Evolutionary conservation across 2,113 vertebrate genomes (phyloP).

Genomic region (Scophthalmus maximus): DNA sequence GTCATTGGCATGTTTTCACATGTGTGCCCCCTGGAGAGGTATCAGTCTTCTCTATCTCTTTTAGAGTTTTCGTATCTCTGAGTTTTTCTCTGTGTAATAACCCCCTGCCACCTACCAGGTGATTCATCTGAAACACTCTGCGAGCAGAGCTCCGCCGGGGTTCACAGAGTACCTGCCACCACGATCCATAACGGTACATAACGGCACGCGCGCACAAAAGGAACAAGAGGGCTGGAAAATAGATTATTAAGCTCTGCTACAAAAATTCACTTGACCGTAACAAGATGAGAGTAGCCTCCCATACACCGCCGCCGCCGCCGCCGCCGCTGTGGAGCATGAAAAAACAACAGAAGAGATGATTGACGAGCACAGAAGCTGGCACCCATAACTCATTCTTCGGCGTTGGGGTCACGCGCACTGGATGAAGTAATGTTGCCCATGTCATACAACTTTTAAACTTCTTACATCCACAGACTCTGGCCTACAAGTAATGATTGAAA

Average conservation of each 20-base stretch:
- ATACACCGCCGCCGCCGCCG: not conserved
- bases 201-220: constrained; percentile 37
- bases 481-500: not conserved
- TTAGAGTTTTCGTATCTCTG: constrained; percentile 68
- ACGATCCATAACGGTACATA: constrained; percentile 53
- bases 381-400: not conserved
- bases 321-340: constrained; percentile 23
- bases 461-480: not conserved
- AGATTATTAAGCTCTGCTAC: constrained; percentile 54
- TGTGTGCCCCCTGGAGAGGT: constrained; percentile 55
- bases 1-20: constrained; percentile 71
- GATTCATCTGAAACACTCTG: constrained; percentile 71
- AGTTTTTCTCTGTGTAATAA: constrained; percentile 79
- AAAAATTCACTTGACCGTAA: constrained; percentile 55
- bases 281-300: constrained; percentile 50
- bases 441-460: not conserved
- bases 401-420: constrained; percentile 14
- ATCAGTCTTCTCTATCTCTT: constrained; percentile 82
- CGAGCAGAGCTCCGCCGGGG: constrained; percentile 59
- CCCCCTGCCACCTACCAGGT: constrained; percentile 73
- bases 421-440: constrained; percentile 9
- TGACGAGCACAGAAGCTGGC: constrained; percentile 30
- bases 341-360: constrained; percentile 35
- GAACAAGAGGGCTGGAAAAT: constrained; percentile 55
- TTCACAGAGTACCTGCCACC: constrained; percentile 64